Percentiles rank a stretch among this genome's conserved stretches.
phyloP scores from a whole-genome alignment of 2,888 invertebrate genomes.

The Gandaritis pyraliata region DNA sequence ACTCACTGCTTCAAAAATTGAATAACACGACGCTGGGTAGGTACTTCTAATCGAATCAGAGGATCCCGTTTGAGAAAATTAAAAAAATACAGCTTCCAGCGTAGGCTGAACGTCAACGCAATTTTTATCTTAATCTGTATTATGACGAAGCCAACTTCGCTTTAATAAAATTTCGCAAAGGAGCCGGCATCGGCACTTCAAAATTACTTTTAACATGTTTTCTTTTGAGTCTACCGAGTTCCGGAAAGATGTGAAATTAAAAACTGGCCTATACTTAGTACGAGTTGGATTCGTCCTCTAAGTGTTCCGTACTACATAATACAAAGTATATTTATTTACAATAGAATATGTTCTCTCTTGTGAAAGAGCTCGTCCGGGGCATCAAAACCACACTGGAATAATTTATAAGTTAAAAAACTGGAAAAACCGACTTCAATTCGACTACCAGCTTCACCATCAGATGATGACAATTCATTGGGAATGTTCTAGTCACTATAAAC shows the following conservation, averaged over 20 bases:
- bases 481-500: no score
- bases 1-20: constrained; percentile 60
- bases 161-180: constrained; percentile 64
- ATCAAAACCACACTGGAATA: no score
- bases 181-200: constrained; percentile 38
- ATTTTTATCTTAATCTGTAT: constrained; percentile 80
- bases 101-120: constrained; percentile 73
- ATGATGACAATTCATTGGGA: no score
- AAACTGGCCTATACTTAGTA: neutral
- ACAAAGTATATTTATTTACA: no score
- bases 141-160: constrained; percentile 67
- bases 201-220: constrained; percentile 55
- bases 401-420: no score
- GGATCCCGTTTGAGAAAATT: constrained; percentile 79
- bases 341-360: no score
- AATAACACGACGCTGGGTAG: constrained; percentile 63
- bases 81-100: constrained; percentile 74
- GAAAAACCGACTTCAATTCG: no score
- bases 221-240: constrained; percentile 32
- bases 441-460: no score
- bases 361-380: no score
- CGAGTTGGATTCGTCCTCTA: neutral
- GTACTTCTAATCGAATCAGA: constrained; percentile 72
- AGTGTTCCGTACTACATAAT: no score
- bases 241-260: constrained; percentile 16